phyloP scores from a whole-genome alignment of 2,888 invertebrate species.

The Brachyopa scutellaris region DNA sequence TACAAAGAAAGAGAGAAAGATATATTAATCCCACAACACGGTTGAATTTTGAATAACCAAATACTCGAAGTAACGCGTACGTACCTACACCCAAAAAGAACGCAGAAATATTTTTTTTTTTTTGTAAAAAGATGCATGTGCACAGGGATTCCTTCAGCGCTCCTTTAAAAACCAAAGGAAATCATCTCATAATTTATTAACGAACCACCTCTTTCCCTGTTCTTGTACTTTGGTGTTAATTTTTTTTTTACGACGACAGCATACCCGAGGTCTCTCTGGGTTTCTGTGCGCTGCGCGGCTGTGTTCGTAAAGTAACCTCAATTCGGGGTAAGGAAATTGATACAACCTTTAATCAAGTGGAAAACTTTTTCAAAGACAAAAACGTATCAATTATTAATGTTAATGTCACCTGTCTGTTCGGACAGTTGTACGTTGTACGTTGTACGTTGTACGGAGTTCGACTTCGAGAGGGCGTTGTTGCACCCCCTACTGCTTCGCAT shows the following conservation, averaged over 20 bases:
- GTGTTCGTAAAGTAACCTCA: conserved; percentile 34
- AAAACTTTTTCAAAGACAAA: conserved; percentile 64
- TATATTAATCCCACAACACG: conserved; percentile 43
- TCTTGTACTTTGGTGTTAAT: neutral
- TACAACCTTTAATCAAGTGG: conserved; percentile 70
- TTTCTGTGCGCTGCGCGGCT: conserved; percentile 1
- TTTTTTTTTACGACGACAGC: conserved; percentile 45
- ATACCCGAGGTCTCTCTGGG: neutral
- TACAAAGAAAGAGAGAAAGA: neutral
- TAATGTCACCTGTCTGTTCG: conserved; percentile 71
- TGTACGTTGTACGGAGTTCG: no score
- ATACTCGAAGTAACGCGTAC: neutral
- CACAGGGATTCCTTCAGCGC: conserved; percentile 12
- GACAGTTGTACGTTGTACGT: conserved; percentile 68
- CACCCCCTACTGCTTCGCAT: neutral
- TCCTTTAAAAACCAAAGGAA: conserved; percentile 20
- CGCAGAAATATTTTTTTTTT: neutral
- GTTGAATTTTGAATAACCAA: conserved; percentile 13
- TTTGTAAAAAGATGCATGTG: conserved; percentile 9
- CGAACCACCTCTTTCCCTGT: conserved; percentile 30
- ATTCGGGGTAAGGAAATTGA: conserved; percentile 62
- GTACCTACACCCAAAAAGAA: neutral
- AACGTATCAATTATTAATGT: conserved; percentile 69
- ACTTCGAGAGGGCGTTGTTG: conserved; percentile 25
- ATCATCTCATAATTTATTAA: conserved; percentile 67